phyloP scores from a whole-genome alignment of 2,113 vertebrate genomes.

The Limanda limanda region DNA sequence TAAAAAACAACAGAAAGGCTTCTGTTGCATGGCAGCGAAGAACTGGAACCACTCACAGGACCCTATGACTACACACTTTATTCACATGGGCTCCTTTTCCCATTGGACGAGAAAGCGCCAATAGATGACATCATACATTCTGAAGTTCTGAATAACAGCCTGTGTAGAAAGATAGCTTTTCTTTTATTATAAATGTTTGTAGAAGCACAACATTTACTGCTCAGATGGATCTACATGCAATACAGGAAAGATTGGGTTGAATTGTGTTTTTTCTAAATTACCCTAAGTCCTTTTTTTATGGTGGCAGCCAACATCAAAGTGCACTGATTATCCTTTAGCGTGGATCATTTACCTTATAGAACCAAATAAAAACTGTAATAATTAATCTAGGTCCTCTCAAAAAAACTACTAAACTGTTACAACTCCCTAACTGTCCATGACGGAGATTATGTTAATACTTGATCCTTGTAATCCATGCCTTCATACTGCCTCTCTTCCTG shows the following conservation, averaged over 20 bases:
- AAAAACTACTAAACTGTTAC: too few relatives aligned
- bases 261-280: background rate
- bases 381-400: background rate
- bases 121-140: background rate
- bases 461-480: background rate
- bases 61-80: background rate
- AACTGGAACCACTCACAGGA: background rate
- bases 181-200: background rate
- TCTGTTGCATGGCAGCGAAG: background rate
- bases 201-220: background rate
- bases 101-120: background rate
- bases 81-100: background rate
- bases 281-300: background rate
- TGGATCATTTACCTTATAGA: too few relatives aligned
- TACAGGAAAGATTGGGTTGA: background rate
- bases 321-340: too few relatives aligned
- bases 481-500: background rate
- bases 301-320: background rate
- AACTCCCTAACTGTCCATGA: too few relatives aligned
- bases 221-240: background rate
- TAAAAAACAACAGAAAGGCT: constrained; percentile 2
- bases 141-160: background rate
- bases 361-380: too few relatives aligned
- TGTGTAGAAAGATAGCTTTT: background rate
- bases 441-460: too few relatives aligned